Evolutionary conservation across 1,140 invertebrate species (phyloP).

Genomic region (Sarcophaga bullata): DNA sequence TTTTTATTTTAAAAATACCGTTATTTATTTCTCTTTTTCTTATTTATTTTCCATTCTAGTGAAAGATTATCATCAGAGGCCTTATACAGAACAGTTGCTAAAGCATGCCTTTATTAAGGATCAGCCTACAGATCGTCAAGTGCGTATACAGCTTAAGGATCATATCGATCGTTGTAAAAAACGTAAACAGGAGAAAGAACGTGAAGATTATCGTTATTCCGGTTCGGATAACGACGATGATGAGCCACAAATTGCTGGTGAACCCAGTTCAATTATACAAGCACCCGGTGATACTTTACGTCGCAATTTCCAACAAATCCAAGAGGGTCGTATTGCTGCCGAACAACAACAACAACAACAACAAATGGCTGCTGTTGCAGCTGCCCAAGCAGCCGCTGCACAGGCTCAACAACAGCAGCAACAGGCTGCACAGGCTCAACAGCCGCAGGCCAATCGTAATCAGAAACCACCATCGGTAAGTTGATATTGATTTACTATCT

Average conservation of each 20-base stretch:
- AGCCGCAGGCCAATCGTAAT: conserved; percentile 64
- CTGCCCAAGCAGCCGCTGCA: conserved; percentile 66
- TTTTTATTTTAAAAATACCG: background rate
- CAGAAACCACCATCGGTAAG: conserved; percentile 64
- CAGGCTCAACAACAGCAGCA: conserved; percentile 62
- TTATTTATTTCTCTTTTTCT: background rate
- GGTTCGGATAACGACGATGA: conserved; percentile 92
- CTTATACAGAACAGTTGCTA: conserved; percentile 96
- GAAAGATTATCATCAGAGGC: conserved; percentile 98
- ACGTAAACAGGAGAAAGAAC: conserved; percentile 89
- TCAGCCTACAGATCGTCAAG: conserved; percentile 97
- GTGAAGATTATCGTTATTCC: conserved; percentile 85
- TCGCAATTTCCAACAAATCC: conserved; percentile 97
- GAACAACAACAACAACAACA: conserved; percentile 64
- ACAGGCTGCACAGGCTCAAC: conserved; percentile 67
- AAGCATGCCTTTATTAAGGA: conserved; percentile 98
- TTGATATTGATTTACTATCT: background rate
- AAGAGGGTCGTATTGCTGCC: conserved; percentile 80
- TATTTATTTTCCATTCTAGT: conserved; percentile 67
- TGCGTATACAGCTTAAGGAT: conserved; percentile 98
- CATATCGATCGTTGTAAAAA: conserved; percentile 98
- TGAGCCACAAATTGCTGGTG: conserved; percentile 83
- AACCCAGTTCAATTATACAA: conserved; percentile 90
- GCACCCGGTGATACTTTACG: conserved; percentile 89
- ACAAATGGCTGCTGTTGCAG: conserved; percentile 54